Base-by-base conservation (phyloP, 2,797 vertebrate genomes). In the Sebastes minor region DNA sequence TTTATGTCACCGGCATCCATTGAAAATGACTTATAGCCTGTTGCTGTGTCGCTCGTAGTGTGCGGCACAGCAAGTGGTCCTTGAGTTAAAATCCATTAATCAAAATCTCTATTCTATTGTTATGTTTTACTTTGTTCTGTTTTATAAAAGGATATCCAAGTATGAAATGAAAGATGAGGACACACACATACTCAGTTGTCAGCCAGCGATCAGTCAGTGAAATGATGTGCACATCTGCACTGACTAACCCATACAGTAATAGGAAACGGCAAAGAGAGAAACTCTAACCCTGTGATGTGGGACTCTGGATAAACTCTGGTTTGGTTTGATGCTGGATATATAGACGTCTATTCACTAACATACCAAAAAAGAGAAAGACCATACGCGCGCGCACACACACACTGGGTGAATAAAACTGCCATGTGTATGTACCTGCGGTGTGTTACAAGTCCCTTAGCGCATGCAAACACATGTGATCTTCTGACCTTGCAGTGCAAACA, bases 401-500 rank as follows among this genome's bases (percentile, higher is more conserved):
- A 65, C 10, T 2, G 13, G 63, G 35, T 5, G 8, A 72, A 86
- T 89, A 81, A 87, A 89, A 73, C 73, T 80, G 62, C 61, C 78
- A 74, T 85, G 81, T 86, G 80, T 83, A 52, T 78, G 79, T 86
- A 87, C 72, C 86, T 89, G 89, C 0, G 8, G 86, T 87, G 85
- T 88, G 86, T 91, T 92, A 85, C 76, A 71, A 78, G 79, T 84
- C 88, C 82, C 90, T 23, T 13, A 82, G 85, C 69, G 57, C 85
- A 82, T 69, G 76, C 85, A 84, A 90, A 90, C 91, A 93, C 86
- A 87, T 89, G 88, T 86, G 93, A 88, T 88, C 89, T 72, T 52
- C 55, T 91, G 89, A 91, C 91, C 92, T 84, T 60, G 53, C 13
- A 86, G 85, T 80, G 87, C 86, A 94, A 94, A 94, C 82, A 89